Evolutionary conservation across 2,113 vertebrate genomes (phyloP), one percentile per base, ranked within the genome.

Genomic region (Aythya baeri): DNA sequence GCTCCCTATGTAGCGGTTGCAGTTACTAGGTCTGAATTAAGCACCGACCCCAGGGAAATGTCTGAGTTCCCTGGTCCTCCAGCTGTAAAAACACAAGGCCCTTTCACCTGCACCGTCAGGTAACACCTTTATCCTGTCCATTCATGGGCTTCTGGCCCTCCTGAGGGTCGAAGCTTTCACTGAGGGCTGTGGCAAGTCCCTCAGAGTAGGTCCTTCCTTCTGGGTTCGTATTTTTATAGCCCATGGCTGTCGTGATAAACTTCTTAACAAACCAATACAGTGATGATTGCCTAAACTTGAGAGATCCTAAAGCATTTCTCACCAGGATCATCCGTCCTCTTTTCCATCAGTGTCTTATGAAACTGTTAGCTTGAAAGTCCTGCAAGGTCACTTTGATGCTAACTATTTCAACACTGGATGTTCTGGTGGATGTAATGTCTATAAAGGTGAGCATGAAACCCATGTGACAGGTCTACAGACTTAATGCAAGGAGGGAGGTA

Each of bases 1-100:
- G 27, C 17, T 71, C 43, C 44, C 6, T 43, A 1, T 0, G 1
- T 6, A 43, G n/a, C 13, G 18, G 22, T 4, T 57, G 58, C 26
- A 44, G 26, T 78, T 57, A 22, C 25, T 74, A 8, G 11, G 10
- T 34, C 29, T 26, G 34, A 65, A 63, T 79, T 68, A 15, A 9
- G 23, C 4, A 1, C 17, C 1, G 1, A 61, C 32, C 6, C 27
- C 54, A 58, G 29, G 58, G 72, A 68, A 70, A 80, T 11, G 44
- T 57, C n/a, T 36, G 17, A 38, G 7, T 32, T 76, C 27, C 36
- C 31, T 13, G 21, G 7, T 76, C 21, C 20, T 88, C 61, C 83
- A 86, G 72, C 83, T 94, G 59, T 27, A 7, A 80, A 73, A 93
- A 65, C 67, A 72, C 12, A 7, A 4, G 22, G 6, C 5, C 3